Evolutionary conservation across 92 coral and sea anemone genomes (phyloP).

Genomic region (Umimayanthus chanpuru): DNA sequence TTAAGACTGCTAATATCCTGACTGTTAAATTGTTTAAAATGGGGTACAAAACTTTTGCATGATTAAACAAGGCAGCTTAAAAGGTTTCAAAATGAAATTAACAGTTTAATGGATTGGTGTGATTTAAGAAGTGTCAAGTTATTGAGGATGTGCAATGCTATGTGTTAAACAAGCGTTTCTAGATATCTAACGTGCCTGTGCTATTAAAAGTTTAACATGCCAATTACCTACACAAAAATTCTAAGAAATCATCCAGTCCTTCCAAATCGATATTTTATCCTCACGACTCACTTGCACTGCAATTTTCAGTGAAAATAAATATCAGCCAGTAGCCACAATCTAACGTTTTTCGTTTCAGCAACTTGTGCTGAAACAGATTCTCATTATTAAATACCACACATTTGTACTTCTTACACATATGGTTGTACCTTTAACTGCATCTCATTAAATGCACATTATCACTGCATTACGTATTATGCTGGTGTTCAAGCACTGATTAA

Average conservation of each 20-base stretch:
- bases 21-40: too few species aligned
- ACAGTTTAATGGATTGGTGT: too few species aligned
- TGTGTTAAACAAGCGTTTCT: neutral
- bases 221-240: neutral
- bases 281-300: too few species aligned
- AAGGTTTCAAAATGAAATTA: neutral
- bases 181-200: neutral
- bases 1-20: too few species aligned
- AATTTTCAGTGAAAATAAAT: too few species aligned
- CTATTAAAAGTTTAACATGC: neutral
- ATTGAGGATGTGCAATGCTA: neutral
- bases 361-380: neutral
- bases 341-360: neutral
- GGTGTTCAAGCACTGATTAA: neutral
- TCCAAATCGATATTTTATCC: neutral
- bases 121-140: neutral
- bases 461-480: neutral
- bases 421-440: too few species aligned
- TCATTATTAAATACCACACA: neutral
- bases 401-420: neutral
- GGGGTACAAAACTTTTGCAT: too few species aligned
- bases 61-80: too few species aligned
- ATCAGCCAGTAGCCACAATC: too few species aligned
- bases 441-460: neutral
- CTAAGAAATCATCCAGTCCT: neutral